These are phyloP conservation scores for Vollenhovia emeryi DNA, from an alignment of 1,140 invertebrate species.

Conservation along the genomic window DNA sequence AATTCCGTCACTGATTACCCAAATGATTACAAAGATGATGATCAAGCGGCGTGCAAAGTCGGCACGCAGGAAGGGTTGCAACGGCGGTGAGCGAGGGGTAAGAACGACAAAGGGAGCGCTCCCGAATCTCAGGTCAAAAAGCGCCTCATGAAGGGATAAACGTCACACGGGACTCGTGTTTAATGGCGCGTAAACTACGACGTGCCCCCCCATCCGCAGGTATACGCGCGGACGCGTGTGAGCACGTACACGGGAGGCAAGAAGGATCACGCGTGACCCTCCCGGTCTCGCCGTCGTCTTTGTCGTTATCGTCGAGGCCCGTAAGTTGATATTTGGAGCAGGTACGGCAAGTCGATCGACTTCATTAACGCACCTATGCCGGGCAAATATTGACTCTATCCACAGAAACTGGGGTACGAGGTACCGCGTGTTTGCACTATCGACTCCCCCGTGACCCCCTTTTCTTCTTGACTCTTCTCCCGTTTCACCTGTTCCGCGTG, in stretches of 20 bases:
- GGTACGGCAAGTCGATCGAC: slow-evolving; percentile 77
- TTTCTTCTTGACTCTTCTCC: slow-evolving; percentile 14
- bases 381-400: slow-evolving; percentile 83
- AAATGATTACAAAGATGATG: slow-evolving; percentile 18
- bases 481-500: slow-evolving; percentile 19
- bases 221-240: slow-evolving; percentile 29
- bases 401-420: slow-evolving; percentile 78
- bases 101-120: slow-evolving; percentile 62
- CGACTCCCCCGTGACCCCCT: slow-evolving; percentile 2
- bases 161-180: slow-evolving; percentile 79
- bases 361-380: slow-evolving; percentile 81
- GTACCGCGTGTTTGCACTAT: slow-evolving; percentile 39
- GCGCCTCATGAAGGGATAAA: slow-evolving; percentile 79
- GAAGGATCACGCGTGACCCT: slow-evolving; percentile 17
- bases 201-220: slow-evolving; percentile 56
- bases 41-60: slow-evolving; percentile 29
- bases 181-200: slow-evolving; percentile 83
- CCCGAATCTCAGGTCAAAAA: slow-evolving; percentile 40
- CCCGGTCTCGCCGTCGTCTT: background rate
- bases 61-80: slow-evolving; percentile 61
- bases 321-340: slow-evolving; percentile 78
- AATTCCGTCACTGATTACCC: slow-evolving; percentile 13
- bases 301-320: background rate
- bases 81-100: slow-evolving; percentile 64
- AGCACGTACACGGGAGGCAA: background rate